A percentile compares a stretch with the other conserved stretches of the same genome.
These are phyloP conservation scores for Plectus sambesii DNA, from an alignment of 1,140 invertebrate species.

Conservation along the genomic window DNA sequence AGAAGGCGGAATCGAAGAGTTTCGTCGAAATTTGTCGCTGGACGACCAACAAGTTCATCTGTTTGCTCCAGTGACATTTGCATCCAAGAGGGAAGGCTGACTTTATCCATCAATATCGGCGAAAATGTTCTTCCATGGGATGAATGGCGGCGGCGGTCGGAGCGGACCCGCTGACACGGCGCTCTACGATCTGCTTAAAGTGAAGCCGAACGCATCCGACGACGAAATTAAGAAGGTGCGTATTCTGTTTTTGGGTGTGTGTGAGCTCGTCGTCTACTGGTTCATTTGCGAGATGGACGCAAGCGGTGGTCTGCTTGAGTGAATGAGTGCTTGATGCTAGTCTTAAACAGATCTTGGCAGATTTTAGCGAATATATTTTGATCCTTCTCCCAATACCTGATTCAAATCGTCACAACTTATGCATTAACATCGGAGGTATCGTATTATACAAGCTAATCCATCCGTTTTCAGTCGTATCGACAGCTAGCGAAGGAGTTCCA, in stretches of 20 bases:
- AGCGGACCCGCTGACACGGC: slow-evolving; percentile 55
- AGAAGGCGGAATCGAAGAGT: no score
- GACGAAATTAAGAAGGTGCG: slow-evolving; percentile 75
- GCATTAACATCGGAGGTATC: no score
- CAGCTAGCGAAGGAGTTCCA: slow-evolving; percentile 75
- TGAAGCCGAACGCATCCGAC: slow-evolving; percentile 61
- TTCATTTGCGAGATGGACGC: no score
- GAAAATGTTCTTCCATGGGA: no score
- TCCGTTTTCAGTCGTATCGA: slow-evolving; percentile 58
- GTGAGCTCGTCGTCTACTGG: not conserved
- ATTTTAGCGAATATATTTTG: not conserved
- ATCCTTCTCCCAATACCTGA: no score
- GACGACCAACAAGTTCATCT: no score
- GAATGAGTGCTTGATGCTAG: not conserved
- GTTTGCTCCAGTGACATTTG: no score
- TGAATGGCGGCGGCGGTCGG: slow-evolving; percentile 17
- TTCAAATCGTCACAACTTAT: no score
- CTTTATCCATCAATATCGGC: no score
- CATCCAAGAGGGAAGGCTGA: no score
- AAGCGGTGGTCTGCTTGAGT: not conserved
- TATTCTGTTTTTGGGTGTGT: slow-evolving; percentile 13
- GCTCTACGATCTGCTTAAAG: slow-evolving; percentile 69
- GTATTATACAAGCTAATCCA: no score
- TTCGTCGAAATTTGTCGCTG: no score
- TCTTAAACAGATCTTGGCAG: not conserved